Evolutionary conservation across 2,797 vertebrate genomes (phyloP), one percentile per base, ranked within the genome.

Genomic region (Anabas testudineus): DNA sequence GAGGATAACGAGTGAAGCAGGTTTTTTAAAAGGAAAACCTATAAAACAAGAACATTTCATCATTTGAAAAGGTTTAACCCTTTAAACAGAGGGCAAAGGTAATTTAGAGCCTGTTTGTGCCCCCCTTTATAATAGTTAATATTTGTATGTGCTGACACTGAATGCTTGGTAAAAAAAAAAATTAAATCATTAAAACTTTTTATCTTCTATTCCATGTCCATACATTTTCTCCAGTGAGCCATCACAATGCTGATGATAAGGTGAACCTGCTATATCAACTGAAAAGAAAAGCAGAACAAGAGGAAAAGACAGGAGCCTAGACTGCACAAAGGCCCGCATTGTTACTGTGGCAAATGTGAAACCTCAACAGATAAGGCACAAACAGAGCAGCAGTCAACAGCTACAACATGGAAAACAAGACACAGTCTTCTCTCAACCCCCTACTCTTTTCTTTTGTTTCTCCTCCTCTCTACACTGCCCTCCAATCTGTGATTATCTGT

Each of bases 341-440:
- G 86, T 92, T 60, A n/a, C 60, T 13, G 43, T n/a, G 49, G 78
- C 55, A 70, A 91, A 93, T 28, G 66, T 81, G 83, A 91, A 87
- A 91, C 88, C 76, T 60, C 63, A 52, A 73, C 78, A 90, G 91
- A 91, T 91, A 92, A 88, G 84, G 49, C 48, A 58, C 61, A 80
- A 74, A 84, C 77, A 85, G 53, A 80, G 66, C 56, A 22, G 66
- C 73, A 80, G 78, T 77, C 70, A 76, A 70, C 54, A 81, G 34
- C 69, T 61, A 79, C 76, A 78, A 81, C 74, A 71, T 2, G 2
- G 55, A 87, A 67, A 82, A 80, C 59, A 78, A 70, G 61, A 80
- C 59, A 54, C 70, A 53, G 60, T 55, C n/a, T n/a, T 77, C 74
- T 70, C 51, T 48, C 67, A 70, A 66, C 74, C 52, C 51, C 56